Conservation (phyloP, 2,113 vertebrate genomes). For the Fukomys damarensis region DNA sequence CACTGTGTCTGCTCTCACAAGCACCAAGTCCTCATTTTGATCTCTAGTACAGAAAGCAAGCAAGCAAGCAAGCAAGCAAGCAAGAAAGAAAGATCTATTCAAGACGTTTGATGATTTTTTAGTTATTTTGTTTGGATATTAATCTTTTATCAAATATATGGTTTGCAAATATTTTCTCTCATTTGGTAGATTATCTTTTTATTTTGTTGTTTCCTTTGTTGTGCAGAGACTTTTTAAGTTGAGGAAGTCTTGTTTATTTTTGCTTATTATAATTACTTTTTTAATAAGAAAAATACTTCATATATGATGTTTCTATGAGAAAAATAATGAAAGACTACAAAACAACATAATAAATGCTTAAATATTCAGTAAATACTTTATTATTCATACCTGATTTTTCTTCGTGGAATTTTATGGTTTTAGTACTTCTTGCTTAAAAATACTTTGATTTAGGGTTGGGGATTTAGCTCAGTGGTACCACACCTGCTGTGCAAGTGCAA, state of each 20-base stretch:
- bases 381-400: conserved; percentile 13
- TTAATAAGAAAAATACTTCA: conserved; percentile 40
- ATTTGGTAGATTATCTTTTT: background rate
- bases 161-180: background rate
- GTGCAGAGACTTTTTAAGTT: background rate
- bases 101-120: background rate
- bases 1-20: no score
- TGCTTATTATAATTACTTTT: background rate
- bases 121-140: background rate
- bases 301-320: background rate
- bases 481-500: no score
- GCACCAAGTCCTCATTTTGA: no score
- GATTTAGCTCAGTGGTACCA: no score
- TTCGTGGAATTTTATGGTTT: conserved; percentile 22
- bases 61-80: no score
- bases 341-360: conserved; percentile 1
- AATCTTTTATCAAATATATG: background rate
- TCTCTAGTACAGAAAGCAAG: no score
- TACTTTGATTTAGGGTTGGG: background rate
- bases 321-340: background rate
- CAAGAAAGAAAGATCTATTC: background rate
- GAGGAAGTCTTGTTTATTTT: background rate
- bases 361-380: background rate
- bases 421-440: conserved; percentile 38
- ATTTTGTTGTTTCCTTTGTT: background rate